Evolutionary conservation across 2,113 vertebrate genomes (phyloP), one percentile per base, ranked within the genome.

Genomic region (Tachycineta bicolor): DNA sequence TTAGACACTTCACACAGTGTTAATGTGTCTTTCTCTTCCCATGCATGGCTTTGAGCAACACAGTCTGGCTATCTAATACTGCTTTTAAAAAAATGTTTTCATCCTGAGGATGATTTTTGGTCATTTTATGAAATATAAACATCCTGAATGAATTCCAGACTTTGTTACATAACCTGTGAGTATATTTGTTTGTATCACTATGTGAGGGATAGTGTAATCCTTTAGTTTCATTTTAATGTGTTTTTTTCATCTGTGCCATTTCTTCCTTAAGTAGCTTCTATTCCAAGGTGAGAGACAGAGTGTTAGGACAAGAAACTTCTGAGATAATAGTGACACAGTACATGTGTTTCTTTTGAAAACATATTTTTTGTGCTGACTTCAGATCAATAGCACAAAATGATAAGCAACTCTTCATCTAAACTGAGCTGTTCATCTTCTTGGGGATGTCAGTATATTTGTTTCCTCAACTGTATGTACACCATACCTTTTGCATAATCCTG

Each of bases 1-100:
- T 60, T 60, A 37, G 58, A 56, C 9, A 49, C 12, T 29, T 75
- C 71, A 41, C 0, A 0, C 37, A 69, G 13, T 44, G 37, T 47
- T 87, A 49, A 22, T 53, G 26, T 64, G 46, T 53, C 4, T 24
- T 2, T 29, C 47, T 53, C 19, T 92, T 88, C 46, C 44, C 4
- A 1, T 37, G 60, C 1, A 1, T 73, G 87, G 41, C 44, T 79
- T 79, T 59, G 24, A 91, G 70, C 29, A 82, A 15, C 31, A 25
- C 8, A 10, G 14, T 41, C 10, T 60, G 52, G 18, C 39, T 84
- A 5, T 55, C 63, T 64, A 59, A 12, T 77, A 33, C 37, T 74
- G 14, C 39, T 73, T 83, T 58, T 65, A 31, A 56, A 84, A 77
- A 89, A 41, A 11, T 50, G 5, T 31, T 52, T 87, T 91, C 22